These are phyloP conservation scores for Chascanopsetta lugubris DNA, from an alignment of 2,113 vertebrate genomes.

Conservation along the genomic window DNA sequence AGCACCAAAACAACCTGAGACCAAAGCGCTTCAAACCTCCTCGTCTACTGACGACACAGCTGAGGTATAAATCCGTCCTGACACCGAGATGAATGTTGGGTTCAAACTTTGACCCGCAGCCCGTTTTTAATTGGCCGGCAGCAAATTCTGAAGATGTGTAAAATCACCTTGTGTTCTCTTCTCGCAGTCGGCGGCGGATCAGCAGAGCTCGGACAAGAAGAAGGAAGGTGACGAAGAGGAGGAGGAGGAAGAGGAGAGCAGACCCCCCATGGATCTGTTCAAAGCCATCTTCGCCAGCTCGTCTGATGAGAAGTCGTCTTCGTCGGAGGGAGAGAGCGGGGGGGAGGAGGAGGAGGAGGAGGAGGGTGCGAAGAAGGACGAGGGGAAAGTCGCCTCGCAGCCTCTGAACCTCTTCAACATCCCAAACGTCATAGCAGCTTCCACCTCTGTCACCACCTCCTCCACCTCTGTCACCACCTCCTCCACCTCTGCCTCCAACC, in stretches of 20 bases:
- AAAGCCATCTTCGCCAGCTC: slow-evolving; percentile 94
- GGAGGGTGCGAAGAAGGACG: neutral
- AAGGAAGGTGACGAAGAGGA: slow-evolving; percentile 31
- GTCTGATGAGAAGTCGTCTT: slow-evolving; percentile 91
- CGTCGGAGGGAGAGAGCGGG: slow-evolving; percentile 82
- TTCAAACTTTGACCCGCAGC: no score
- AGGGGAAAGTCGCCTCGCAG: slow-evolving; percentile 7
- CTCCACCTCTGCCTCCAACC: slow-evolving; percentile 3
- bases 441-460: slow-evolving; percentile 3
- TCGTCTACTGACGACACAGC: neutral
- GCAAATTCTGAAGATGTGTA: neutral
- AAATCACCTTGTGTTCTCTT: neutral
- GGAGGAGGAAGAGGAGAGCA: slow-evolving; percentile 80
- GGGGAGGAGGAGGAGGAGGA: slow-evolving; percentile 53
- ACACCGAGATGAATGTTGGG: no score
- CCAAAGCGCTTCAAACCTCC: slow-evolving; percentile 47
- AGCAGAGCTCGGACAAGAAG: slow-evolving; percentile 33
- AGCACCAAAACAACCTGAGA: slow-evolving; percentile 64
- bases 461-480: neutral
- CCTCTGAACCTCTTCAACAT: slow-evolving; percentile 44
- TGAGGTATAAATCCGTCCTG: no score
- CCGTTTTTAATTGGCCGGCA: no score
- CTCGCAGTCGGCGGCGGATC: slow-evolving; percentile 8
- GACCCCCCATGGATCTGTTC: slow-evolving; percentile 94
- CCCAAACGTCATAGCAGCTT: neutral